Evolutionary conservation across 1,140 invertebrate species (phyloP).

Genomic region (Bombus balteatus): DNA sequence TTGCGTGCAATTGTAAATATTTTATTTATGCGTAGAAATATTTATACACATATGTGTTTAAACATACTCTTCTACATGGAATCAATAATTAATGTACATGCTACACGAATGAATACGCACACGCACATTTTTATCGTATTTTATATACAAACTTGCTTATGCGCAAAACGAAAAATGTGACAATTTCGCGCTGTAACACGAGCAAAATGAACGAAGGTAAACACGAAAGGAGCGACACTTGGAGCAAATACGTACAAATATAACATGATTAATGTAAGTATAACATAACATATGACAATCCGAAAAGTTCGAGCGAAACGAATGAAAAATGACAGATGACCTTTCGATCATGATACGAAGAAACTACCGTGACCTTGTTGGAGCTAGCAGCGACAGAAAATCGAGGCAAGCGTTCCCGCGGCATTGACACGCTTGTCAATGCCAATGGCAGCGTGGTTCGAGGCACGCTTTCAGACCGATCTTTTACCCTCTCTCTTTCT

Average conservation of each 20-base stretch:
- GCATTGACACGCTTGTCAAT: constrained; percentile 62
- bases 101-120: not conserved
- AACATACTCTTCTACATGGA: not conserved
- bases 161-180: not conserved
- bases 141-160: not conserved
- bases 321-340: not conserved
- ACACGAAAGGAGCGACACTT: not conserved
- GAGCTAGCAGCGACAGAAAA: constrained; percentile 17
- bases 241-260: too few relatives aligned
- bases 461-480: constrained; percentile 7
- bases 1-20: too few relatives aligned
- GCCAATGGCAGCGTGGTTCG: constrained; percentile 36
- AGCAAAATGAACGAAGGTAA: not conserved
- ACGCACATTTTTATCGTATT: too few relatives aligned
- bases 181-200: not conserved
- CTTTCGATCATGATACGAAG: not conserved
- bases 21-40: too few relatives aligned
- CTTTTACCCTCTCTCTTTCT: not conserved
- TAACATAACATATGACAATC: not conserved
- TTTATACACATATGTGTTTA: too few relatives aligned
- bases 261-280: not conserved
- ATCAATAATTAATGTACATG: not conserved
- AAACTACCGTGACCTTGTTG: constrained; percentile 36
- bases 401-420: constrained; percentile 18
- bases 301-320: not conserved